Conservation (phyloP, 2,888 invertebrate species). For the Timandra comae region DNA sequence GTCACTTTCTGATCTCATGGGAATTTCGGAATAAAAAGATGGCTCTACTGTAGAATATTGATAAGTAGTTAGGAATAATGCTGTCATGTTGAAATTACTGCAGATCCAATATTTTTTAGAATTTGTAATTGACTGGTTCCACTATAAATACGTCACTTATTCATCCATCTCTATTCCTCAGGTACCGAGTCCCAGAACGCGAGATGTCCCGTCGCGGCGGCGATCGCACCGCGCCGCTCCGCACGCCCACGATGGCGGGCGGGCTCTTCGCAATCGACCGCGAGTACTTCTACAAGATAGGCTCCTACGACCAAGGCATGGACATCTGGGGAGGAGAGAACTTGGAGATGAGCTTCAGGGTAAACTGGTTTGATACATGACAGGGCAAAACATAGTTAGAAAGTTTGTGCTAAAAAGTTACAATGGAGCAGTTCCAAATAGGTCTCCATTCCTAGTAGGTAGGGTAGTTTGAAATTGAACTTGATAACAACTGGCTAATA, state of each 20-base stretch:
- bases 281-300: conserved; percentile 98
- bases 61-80: too few relatives aligned
- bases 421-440: too few relatives aligned
- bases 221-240: conserved; percentile 93
- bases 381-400: too few relatives aligned
- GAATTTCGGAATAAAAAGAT: too few relatives aligned
- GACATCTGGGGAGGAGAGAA: conserved; percentile 99
- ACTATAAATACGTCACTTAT: neutral
- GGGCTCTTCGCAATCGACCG: conserved; percentile 96
- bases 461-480: too few relatives aligned
- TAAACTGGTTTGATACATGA: conserved; percentile 65
- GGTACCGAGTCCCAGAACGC: conserved; percentile 98
- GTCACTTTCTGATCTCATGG: neutral
- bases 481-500: too few relatives aligned
- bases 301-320: conserved; percentile 99
- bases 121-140: neutral
- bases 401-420: too few relatives aligned
- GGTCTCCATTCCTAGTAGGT: too few relatives aligned
- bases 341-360: conserved; percentile 96
- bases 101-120: too few relatives aligned
- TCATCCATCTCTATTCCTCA: conserved; percentile 35
- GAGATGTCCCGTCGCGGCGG: conserved; percentile 96
- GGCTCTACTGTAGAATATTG: too few relatives aligned
- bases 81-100: too few relatives aligned
- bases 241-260: conserved; percentile 99